phyloP scores from a whole-genome alignment of 2,113 vertebrate species.

The Nerophis ophidion region DNA sequence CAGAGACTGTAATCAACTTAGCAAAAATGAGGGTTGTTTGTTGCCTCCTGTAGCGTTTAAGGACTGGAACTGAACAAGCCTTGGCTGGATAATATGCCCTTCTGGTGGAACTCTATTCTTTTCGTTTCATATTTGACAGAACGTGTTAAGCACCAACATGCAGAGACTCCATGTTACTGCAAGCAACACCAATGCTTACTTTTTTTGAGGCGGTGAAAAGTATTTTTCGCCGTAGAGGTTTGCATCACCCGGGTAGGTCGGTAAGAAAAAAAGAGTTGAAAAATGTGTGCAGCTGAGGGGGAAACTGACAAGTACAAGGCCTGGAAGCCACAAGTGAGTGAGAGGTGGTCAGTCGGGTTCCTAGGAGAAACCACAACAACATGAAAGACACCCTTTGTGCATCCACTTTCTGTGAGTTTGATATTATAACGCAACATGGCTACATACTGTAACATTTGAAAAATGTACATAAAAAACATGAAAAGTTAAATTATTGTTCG shows the following conservation, averaged over 20 bases:
- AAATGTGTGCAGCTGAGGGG: conserved; percentile 55
- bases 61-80: conserved; percentile 7
- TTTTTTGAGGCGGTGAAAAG: conserved; percentile 36
- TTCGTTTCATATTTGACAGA: neutral
- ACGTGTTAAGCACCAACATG: neutral
- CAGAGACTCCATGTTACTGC: neutral
- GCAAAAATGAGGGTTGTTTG: conserved; percentile 43
- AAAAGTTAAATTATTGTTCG: too few species aligned
- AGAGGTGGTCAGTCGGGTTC: conserved; percentile 56
- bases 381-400: conserved; percentile 31
- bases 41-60: conserved; percentile 31
- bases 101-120: neutral
- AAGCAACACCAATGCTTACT: conserved; percentile 32
- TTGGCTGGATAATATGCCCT: neutral
- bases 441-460: neutral
- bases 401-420: neutral
- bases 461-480: too few species aligned
- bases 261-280: conserved; percentile 57
- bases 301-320: conserved; percentile 51
- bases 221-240: conserved; percentile 54
- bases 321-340: conserved; percentile 32
- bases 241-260: conserved; percentile 61
- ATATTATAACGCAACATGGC: neutral
- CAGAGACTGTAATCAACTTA: conserved; percentile 43
- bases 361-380: conserved; percentile 36